Evolutionary conservation across 2,797 vertebrate species (phyloP).

Genomic region (Macropus fuliginosus): DNA sequence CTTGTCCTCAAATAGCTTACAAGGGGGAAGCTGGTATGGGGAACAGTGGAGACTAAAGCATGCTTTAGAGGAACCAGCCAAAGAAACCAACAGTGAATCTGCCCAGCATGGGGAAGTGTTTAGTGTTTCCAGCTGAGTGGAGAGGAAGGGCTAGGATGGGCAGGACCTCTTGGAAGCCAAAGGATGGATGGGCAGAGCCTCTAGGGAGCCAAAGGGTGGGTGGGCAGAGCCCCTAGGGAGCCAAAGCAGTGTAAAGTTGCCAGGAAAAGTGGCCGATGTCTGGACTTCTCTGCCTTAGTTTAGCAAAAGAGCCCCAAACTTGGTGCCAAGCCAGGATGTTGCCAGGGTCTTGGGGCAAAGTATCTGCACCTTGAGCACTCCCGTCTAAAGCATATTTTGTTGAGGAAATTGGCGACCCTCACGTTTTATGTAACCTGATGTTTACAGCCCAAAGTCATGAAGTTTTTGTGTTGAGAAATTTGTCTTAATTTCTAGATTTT

Average conservation of each 20-base stretch:
- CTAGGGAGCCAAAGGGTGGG: fast-evolving
- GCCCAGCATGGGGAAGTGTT: background rate
- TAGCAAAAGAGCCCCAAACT: background rate
- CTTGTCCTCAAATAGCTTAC: background rate
- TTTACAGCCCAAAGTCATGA: conserved; percentile 75
- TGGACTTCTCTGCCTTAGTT: background rate
- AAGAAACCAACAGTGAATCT: background rate
- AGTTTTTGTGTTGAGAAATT: conserved; percentile 54
- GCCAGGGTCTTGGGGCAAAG: background rate
- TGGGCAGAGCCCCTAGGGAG: background rate
- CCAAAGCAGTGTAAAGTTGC: no score
- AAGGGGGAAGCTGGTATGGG: background rate
- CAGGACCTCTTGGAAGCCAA: background rate
- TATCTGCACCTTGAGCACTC: background rate
- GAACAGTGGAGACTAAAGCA: background rate
- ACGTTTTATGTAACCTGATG: conserved; percentile 13
- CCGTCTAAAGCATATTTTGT: fast-evolving
- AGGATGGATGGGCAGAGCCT: background rate
- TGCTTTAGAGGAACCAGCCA: background rate
- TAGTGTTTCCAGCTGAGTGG: background rate
- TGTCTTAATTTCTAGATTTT: conserved; percentile 72
- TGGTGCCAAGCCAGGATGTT: background rate
- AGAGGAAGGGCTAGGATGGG: background rate
- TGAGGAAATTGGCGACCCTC: background rate
- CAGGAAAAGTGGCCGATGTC: fast-evolving